Evolutionary conservation across 2,888 invertebrate genomes (phyloP).

Genomic region (Xestoiulus laeticollis): DNA sequence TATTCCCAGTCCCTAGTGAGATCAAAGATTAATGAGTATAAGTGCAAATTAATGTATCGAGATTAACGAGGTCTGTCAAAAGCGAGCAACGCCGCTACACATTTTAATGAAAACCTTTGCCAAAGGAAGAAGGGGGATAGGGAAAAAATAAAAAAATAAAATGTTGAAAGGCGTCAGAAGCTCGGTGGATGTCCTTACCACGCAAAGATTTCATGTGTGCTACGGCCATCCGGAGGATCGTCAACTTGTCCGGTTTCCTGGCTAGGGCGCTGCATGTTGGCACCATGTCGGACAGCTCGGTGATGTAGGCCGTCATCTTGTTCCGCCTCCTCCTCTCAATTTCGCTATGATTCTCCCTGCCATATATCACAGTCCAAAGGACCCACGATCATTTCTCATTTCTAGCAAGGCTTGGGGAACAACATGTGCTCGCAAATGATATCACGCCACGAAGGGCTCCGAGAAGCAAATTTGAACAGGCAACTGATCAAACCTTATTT

Average conservation of each 20-base stretch:
- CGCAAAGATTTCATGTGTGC: slow-evolving; percentile 98
- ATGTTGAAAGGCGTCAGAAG: neutral
- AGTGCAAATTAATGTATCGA: slow-evolving; percentile 24
- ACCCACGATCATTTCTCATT: slow-evolving; percentile 51
- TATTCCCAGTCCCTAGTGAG: slow-evolving; percentile 86
- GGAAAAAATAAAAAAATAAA: slow-evolving; percentile 30
- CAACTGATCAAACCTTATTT: neutral
- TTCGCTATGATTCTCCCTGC: slow-evolving; percentile 97
- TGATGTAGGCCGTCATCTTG: slow-evolving; percentile 99
- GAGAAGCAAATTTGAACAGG: neutral
- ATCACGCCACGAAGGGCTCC: neutral
- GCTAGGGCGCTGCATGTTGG: slow-evolving; percentile 98
- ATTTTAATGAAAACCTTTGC: slow-evolving; percentile 1
- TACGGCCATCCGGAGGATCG: slow-evolving; percentile 98
- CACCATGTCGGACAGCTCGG: slow-evolving; percentile 99
- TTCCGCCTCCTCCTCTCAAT: slow-evolving; percentile 97
- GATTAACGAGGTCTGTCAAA: slow-evolving; percentile 57
- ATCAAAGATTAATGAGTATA: slow-evolving; percentile 53
- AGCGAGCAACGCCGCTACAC: neutral
- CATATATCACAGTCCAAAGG: slow-evolving; percentile 55
- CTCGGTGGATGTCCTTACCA: slow-evolving; percentile 70
- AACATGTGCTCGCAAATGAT: neutral
- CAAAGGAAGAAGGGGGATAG: neutral
- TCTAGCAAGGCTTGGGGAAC: neutral
- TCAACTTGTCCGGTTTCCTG: slow-evolving; percentile 98